phyloP scores from a whole-genome alignment of 2,888 invertebrate species.

The Leptopilina syphax region DNA sequence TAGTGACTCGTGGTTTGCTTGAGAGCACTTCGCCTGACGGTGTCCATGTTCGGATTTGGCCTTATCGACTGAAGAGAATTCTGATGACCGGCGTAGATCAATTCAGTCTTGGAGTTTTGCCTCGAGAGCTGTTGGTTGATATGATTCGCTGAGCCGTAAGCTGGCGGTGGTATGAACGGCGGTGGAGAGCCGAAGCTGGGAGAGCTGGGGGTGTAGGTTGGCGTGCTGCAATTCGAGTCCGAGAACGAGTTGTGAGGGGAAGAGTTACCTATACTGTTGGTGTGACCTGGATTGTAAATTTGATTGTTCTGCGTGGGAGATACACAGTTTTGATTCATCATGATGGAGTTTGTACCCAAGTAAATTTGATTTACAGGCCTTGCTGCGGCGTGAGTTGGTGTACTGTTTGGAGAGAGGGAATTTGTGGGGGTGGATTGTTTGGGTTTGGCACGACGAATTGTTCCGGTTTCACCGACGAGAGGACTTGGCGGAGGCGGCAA shows the following conservation, averaged over 20 bases:
- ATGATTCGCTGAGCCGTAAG: conserved; percentile 61
- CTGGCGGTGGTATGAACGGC: conserved; percentile 66
- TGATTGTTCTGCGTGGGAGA: conserved; percentile 63
- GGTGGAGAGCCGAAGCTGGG: conserved; percentile 66
- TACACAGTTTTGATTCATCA: conserved; percentile 71
- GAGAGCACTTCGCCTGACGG: conserved; percentile 72
- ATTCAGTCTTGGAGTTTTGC: conserved; percentile 69
- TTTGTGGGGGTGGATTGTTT: conserved; percentile 76
- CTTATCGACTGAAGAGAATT: conserved; percentile 60
- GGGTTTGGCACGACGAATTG: conserved; percentile 76
- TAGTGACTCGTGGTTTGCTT: conserved; percentile 71
- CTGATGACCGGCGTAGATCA: conserved; percentile 61
- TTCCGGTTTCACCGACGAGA: conserved; percentile 77
- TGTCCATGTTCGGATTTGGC: conserved; percentile 72
- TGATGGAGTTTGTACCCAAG: conserved; percentile 67
- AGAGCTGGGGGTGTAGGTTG: conserved; percentile 68
- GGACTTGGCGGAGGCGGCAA: conserved; percentile 86
- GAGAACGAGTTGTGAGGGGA: conserved; percentile 71
- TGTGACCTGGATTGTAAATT: conserved; percentile 55
- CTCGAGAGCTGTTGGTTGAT: conserved; percentile 61
- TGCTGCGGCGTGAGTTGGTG: conserved; percentile 77
- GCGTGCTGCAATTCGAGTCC: conserved; percentile 69
- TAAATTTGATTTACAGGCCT: conserved; percentile 68
- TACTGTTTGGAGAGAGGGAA: conserved; percentile 74
- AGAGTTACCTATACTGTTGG: conserved; percentile 62